Base-by-base conservation (phyloP, 2,113 vertebrate genomes). In the Odocoileus virginianus region DNA sequence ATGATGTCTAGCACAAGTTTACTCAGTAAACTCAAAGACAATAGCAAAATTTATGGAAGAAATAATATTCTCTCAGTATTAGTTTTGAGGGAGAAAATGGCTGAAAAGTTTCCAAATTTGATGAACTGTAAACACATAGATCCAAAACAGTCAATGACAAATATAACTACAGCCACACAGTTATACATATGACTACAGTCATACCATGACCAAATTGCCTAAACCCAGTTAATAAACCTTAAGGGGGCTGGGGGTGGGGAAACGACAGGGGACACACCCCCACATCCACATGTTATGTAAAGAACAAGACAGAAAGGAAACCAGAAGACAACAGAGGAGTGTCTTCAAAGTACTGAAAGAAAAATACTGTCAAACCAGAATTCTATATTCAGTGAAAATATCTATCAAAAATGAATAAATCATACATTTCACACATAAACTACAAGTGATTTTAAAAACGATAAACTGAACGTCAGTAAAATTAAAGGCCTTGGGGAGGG, bases 1-100 rank as follows among this genome's bases (percentile, higher is more conserved):
- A 67, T 84, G 50, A 85, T 82, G 87, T 83, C 95, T 96, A 94
- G 89, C 91, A 97, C 93, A 92, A 12, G 60, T 52, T 92, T 0
- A 0, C 14, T 33, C 17, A 89, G 91, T 81, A 97, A 87, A 97
- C 87, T 86, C 89, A 97, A 92, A 83, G 94, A 94, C 92, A 96
- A 64, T 94, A 96, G 96, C 60, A 96, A 84, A 0, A 28, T 57
- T 57, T 97, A 97, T 92, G 97, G 89, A 98, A 98, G 97, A 98
- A 85, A 97, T 9, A 89, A 84, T 82, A 84, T 93, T 64, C 96
- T 98, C 85, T 96, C 95, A 92, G 30, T 58, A 94, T 94, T 94
- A 96, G 57, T 93, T 89, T 93, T 55, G 36, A 86, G 84, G 91
- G 3, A 88, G n/a, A 58, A 40, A 61, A 43, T 21, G 47, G 17